A percentile compares a stretch with the other conserved stretches of the same genome.
Evolutionary conservation across 2,797 vertebrate genomes (phyloP).

Genomic region (Cottoperca gobio): DNA sequence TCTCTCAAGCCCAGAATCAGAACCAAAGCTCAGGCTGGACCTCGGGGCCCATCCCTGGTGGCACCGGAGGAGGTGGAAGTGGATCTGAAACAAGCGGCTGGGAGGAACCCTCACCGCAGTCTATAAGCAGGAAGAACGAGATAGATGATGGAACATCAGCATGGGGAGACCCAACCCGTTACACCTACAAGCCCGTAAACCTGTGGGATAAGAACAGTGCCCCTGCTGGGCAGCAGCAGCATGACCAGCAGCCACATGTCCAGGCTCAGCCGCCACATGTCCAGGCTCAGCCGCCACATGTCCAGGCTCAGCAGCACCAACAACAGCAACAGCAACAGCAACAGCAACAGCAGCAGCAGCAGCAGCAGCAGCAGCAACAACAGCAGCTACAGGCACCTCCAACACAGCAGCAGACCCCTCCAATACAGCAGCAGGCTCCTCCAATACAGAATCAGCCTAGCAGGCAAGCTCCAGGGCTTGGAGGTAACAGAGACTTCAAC

Average conservation of each 20-base stretch:
- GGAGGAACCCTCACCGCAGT: conserved; percentile 97
- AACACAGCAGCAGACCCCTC: conserved; percentile 56
- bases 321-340: conserved; percentile 46
- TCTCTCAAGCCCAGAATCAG: conserved; percentile 81
- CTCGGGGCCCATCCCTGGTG: conserved; percentile 85
- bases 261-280: neutral
- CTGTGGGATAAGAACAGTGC: conserved; percentile 95
- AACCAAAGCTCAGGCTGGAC: conserved; percentile 89
- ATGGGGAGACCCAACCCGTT: conserved; percentile 97
- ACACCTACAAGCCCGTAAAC: conserved; percentile 96
- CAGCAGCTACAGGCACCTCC: conserved; percentile 14
- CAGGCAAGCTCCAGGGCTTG: conserved; percentile 72
- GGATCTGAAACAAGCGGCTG: conserved; percentile 96
- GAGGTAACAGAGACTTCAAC: conserved; percentile 78
- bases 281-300: no score
- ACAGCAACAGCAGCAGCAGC: conserved; percentile 20
- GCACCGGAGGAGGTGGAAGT: conserved; percentile 85
- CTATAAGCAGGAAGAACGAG: conserved; percentile 96
- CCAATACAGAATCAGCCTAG: conserved; percentile 74
- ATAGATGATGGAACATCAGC: conserved; percentile 99
- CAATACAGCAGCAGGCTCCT: conserved; percentile 54
- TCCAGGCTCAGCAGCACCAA: neutral
- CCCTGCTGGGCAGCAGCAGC: conserved; percentile 82
- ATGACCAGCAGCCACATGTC: conserved; percentile 29
- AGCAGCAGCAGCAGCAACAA: conserved; percentile 66